A percentile compares a stretch with the other conserved stretches of the same genome.
phyloP scores from a whole-genome alignment of 1,140 invertebrate genomes.

The Macrostomum lignano region DNA sequence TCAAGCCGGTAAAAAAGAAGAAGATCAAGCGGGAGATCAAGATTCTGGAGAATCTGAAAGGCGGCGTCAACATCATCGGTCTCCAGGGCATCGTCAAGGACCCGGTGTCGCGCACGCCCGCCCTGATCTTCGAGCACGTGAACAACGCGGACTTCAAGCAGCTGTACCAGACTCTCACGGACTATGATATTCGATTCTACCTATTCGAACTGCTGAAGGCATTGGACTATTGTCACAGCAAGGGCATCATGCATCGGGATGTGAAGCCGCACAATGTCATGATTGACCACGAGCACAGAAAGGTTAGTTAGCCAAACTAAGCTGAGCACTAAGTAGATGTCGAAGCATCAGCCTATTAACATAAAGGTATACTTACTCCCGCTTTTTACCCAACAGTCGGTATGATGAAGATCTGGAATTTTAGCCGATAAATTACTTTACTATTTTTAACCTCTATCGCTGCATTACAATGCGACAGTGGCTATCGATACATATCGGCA shows the following conservation, averaged over 20 bases:
- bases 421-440: too few species aligned
- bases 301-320: conserved; percentile 24
- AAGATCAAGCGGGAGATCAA: conserved; percentile 99
- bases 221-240: conserved; percentile 95
- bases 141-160: conserved; percentile 99
- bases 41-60: conserved; percentile 93
- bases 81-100: conserved; percentile 95
- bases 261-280: conserved; percentile 95
- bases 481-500: too few species aligned
- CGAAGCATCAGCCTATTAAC: too few species aligned
- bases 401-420: too few species aligned
- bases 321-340: not conserved
- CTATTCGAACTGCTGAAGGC: conserved; percentile 69
- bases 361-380: too few species aligned
- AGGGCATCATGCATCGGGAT: conserved; percentile 99
- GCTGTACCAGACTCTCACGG: conserved; percentile 91
- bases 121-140: conserved; percentile 96
- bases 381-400: too few species aligned
- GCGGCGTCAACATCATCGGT: conserved; percentile 93
- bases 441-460: too few species aligned
- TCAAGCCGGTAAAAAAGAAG: conserved; percentile 99
- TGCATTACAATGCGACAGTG: too few species aligned
- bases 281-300: conserved; percentile 97
- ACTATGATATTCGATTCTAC: conserved; percentile 93
- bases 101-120: conserved; percentile 73